These are phyloP conservation scores for Drosophila cracens DNA, from an alignment of 2,888 invertebrate species.

Conservation along the genomic window DNA sequence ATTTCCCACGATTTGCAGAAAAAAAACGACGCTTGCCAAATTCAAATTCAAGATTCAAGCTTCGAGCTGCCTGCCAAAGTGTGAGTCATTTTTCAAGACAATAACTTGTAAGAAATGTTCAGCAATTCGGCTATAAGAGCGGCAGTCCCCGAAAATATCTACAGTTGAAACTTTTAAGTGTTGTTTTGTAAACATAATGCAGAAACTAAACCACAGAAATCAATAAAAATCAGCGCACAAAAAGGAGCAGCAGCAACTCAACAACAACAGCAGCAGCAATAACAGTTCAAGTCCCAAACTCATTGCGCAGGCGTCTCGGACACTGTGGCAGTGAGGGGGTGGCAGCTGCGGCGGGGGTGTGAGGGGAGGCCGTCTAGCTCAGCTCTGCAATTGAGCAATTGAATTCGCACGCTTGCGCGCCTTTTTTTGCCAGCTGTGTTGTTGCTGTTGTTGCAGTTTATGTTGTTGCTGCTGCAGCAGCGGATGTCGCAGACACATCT, in stretches of 20 bases:
- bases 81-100: slow-evolving; percentile 77
- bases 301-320: slow-evolving; percentile 72
- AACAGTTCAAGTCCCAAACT: slow-evolving; percentile 25
- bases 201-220: slow-evolving; percentile 75
- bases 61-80: slow-evolving; percentile 26
- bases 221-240: slow-evolving; percentile 71
- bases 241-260: slow-evolving; percentile 64
- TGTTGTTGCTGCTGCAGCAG: slow-evolving; percentile 44
- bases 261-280: slow-evolving; percentile 20
- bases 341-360: slow-evolving; percentile 5
- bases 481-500: slow-evolving; percentile 79
- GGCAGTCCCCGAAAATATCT: slow-evolving; percentile 28
- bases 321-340: slow-evolving; percentile 15
- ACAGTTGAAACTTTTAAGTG: slow-evolving; percentile 28
- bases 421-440: slow-evolving; percentile 57
- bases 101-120: slow-evolving; percentile 73
- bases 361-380: slow-evolving; percentile 29
- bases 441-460: slow-evolving; percentile 29
- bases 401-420: slow-evolving; percentile 81
- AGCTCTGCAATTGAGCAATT: slow-evolving; percentile 76
- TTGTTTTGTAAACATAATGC: slow-evolving; percentile 50
- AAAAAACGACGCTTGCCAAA: slow-evolving; percentile 53
- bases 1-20: slow-evolving; percentile 74
- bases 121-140: slow-evolving; percentile 41
- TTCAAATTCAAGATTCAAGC: slow-evolving; percentile 20